Conservation (phyloP, 2,797 vertebrate species). For the Manis crassicaudata region DNA sequence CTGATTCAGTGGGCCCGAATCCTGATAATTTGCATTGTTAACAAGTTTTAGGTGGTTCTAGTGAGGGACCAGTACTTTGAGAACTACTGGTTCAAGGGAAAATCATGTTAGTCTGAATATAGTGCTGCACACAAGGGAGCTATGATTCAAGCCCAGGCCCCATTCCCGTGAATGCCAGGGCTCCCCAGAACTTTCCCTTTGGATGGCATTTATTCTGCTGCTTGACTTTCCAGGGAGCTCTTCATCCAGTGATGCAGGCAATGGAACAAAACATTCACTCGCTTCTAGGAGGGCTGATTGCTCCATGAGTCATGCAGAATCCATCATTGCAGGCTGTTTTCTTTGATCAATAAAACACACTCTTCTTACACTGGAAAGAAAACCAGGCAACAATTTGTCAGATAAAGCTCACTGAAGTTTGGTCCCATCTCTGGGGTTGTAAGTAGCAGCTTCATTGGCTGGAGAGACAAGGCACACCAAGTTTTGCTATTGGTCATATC, state of each 20-base stretch:
- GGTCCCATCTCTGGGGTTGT: neutral
- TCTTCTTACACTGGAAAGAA: conserved; percentile 32
- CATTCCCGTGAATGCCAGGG: rapidly evolving
- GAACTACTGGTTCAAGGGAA: neutral
- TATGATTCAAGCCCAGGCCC: neutral
- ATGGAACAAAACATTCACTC: neutral
- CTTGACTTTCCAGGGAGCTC: neutral
- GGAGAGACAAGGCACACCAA: neutral
- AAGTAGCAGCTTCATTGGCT: neutral
- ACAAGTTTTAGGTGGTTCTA: neutral
- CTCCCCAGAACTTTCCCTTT: neutral
- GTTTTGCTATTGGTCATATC: neutral
- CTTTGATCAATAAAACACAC: conserved; percentile 32
- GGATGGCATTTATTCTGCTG: neutral
- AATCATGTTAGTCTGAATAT: neutral
- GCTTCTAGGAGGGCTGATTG: conserved; percentile 13
- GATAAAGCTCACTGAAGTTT: conserved; percentile 7
- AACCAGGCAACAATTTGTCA: conserved; percentile 18
- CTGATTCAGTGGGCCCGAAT: neutral
- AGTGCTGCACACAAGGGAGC: neutral
- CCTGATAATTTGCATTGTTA: neutral
- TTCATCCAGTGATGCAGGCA: neutral
- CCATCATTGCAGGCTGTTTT: conserved; percentile 14
- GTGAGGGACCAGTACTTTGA: neutral
- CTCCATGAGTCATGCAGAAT: neutral